phyloP scores from a whole-genome alignment of 2,888 invertebrate species.

The Osmoderma eremita region DNA sequence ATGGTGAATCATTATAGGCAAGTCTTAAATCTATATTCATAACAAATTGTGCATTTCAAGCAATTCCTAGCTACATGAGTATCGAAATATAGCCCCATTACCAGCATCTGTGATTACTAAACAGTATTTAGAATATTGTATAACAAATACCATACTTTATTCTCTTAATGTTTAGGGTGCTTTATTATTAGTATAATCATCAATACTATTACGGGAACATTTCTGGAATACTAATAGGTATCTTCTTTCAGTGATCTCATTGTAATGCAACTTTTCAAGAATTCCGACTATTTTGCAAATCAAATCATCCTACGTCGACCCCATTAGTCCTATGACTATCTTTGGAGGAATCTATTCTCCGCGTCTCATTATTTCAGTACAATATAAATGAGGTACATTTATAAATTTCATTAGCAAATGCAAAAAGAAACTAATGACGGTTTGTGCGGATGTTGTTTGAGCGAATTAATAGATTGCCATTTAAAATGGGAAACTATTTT shows the following conservation, averaged over 20 bases:
- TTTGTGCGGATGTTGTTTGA: too few species aligned
- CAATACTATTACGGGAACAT: too few species aligned
- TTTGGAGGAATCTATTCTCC: constrained; percentile 32
- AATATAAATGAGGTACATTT: constrained; percentile 35
- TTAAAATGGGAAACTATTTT: too few species aligned
- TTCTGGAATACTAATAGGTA: not conserved
- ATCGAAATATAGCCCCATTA: too few species aligned
- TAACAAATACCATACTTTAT: too few species aligned
- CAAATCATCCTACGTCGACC: constrained; percentile 12
- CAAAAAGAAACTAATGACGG: not conserved
- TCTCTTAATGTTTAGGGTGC: too few species aligned
- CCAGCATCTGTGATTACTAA: too few species aligned
- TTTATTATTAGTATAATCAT: too few species aligned
- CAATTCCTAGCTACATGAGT: too few species aligned
- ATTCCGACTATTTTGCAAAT: constrained; percentile 32
- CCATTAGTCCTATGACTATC: constrained; percentile 33
- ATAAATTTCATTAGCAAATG: constrained; percentile 26
- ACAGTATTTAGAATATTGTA: too few species aligned
- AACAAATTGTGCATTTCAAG: too few species aligned
- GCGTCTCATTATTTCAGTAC: constrained; percentile 32
- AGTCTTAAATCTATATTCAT: constrained; percentile 18
- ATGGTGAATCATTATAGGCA: not conserved
- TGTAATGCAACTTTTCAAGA: constrained; percentile 12
- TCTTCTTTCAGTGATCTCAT: not conserved
- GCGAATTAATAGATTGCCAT: too few species aligned